A percentile compares a stretch with the other conserved stretches of the same genome.
Conservation (phyloP, 2,113 vertebrate genomes). For the Alethe diademata region DNA sequence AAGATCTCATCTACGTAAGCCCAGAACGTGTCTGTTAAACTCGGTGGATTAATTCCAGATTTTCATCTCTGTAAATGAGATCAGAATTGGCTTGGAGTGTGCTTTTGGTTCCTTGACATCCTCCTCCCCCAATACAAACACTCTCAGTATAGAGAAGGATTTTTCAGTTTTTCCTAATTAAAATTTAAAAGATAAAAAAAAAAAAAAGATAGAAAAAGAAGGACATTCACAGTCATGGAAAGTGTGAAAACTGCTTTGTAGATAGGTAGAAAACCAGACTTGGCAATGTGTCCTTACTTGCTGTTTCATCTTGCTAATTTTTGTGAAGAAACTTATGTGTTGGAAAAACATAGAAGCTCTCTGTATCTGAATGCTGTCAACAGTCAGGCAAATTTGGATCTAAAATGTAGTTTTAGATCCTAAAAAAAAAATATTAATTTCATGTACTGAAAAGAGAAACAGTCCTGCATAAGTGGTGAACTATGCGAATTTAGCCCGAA, state of each 20-base stretch:
- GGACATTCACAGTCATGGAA: slow-evolving; percentile 4
- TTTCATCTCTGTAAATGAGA: slow-evolving; percentile 33
- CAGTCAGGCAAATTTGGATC: slow-evolving; percentile 10
- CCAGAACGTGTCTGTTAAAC: slow-evolving; percentile 29
- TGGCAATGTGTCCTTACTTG: slow-evolving; percentile 21
- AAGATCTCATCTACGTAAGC: slow-evolving; percentile 7
- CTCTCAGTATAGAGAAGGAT: not conserved
- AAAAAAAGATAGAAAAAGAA: not conserved
- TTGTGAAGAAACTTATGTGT: slow-evolving; percentile 49
- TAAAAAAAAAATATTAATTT: not conserved
- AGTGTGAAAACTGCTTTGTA: slow-evolving; percentile 41
- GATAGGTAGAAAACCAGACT: slow-evolving; percentile 51
- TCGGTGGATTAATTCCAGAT: slow-evolving; percentile 46
- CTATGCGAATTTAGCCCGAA: not conserved
- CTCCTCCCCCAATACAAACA: not conserved
- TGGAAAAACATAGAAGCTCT: slow-evolving; percentile 39
- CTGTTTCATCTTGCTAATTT: slow-evolving; percentile 44
- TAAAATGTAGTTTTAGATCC: not conserved
- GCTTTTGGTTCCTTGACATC: not conserved
- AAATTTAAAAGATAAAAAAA: not conserved
- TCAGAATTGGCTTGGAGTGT: slow-evolving; percentile 34
- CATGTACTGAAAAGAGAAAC: not conserved
- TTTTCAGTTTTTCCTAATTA: slow-evolving; percentile 33
- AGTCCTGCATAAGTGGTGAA: not conserved
- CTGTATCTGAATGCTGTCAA: slow-evolving; percentile 19